Percentiles rank a stretch among this genome's conserved stretches.
These are phyloP conservation scores for Clepsis dumicolana DNA, from an alignment of 2,888 invertebrate genomes.

Conservation along the genomic window DNA sequence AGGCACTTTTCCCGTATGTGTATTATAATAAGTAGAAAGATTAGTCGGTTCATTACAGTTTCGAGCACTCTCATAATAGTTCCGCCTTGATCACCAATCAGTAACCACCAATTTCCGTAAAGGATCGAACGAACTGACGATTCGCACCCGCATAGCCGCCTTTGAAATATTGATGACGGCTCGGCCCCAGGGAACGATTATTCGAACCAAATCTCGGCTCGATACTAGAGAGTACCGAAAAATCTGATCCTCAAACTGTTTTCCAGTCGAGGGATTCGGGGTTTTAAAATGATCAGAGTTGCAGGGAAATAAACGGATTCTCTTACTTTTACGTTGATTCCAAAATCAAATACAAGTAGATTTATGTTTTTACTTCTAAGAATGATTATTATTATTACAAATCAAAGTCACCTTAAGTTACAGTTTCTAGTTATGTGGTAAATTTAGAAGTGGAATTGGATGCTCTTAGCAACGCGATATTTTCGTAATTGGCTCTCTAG, in stretches of 20 bases:
- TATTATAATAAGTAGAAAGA: too few relatives aligned
- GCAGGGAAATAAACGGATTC: background rate
- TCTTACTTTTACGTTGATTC: background rate
- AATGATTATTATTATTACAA: background rate
- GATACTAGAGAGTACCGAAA: constrained; percentile 16
- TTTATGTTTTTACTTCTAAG: background rate
- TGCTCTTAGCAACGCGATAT: constrained; percentile 1
- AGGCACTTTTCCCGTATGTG: too few relatives aligned
- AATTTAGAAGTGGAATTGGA: background rate
- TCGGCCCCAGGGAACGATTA: constrained; percentile 25
- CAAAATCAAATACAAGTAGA: background rate
- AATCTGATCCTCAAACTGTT: background rate
- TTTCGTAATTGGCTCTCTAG: constrained; percentile 7
- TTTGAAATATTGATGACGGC: constrained; percentile 36
- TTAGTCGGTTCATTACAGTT: background rate
- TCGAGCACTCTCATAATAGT: constrained; percentile 1
- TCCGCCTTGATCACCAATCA: constrained; percentile 20
- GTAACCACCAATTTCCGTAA: constrained; percentile 26
- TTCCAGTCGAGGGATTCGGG: background rate
- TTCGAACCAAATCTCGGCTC: constrained; percentile 29
- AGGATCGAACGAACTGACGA: constrained; percentile 21
- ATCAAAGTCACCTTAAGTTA: background rate
- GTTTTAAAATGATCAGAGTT: background rate
- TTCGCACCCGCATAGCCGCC: constrained; percentile 26
- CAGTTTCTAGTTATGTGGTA: background rate